A percentile compares a stretch with the other conserved stretches of the same genome.
Evolutionary conservation across 2,888 invertebrate species (phyloP).

Genomic region (Seira musarum): DNA sequence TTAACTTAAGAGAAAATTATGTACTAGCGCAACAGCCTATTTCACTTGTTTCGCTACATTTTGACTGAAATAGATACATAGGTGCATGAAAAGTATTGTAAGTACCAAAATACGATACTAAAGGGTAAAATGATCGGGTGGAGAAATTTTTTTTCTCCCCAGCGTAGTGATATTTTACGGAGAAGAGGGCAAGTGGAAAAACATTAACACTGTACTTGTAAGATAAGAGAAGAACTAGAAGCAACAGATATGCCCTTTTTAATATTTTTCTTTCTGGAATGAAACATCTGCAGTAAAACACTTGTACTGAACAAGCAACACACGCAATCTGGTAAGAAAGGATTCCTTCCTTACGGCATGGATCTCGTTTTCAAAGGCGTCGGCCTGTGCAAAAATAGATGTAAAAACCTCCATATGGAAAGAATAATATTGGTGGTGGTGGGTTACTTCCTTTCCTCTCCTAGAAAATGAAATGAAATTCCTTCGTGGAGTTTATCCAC

Average conservation of each 20-base stretch:
- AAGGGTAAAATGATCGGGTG: too few species aligned
- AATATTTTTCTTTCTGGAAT: background rate
- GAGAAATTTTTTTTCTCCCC: too few species aligned
- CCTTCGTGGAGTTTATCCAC: background rate
- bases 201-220: too few species aligned
- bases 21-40: background rate
- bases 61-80: too few species aligned
- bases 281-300: background rate
- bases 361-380: background rate
- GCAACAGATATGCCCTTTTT: background rate
- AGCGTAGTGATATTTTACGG: too few species aligned
- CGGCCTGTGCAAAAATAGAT: conserved; percentile 25
- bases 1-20: too few species aligned
- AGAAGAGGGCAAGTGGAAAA: too few species aligned
- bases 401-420: conserved; percentile 45
- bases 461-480: background rate
- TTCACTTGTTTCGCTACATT: conserved; percentile 2
- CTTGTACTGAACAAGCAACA: too few species aligned
- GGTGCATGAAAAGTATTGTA: too few species aligned
- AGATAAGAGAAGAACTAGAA: background rate
- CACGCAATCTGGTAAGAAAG: background rate
- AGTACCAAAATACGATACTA: too few species aligned
- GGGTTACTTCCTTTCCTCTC: background rate
- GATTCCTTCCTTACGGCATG: background rate
- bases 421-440: background rate